phyloP scores from a whole-genome alignment of 2,797 vertebrate genomes.

The Silurus lanzhouensis region DNA sequence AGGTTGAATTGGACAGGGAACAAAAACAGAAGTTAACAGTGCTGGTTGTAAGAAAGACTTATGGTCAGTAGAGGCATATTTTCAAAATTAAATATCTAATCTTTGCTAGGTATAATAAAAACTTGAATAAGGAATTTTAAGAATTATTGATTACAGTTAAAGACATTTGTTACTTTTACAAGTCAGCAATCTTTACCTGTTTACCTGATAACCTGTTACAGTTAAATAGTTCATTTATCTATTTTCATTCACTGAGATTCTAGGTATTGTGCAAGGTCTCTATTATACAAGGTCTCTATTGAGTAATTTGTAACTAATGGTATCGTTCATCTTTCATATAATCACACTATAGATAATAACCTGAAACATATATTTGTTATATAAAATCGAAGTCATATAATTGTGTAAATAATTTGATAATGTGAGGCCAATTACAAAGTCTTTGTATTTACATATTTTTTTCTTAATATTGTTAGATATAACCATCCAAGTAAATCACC shows the following conservation, averaged over 20 bases:
- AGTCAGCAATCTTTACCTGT: too few relatives aligned
- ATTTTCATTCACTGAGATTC: background rate
- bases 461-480: too few relatives aligned
- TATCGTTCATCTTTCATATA: background rate
- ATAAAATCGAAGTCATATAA: background rate
- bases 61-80: slow-evolving; percentile 27
- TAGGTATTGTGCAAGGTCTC: background rate
- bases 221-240: background rate
- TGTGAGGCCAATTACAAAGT: too few relatives aligned
- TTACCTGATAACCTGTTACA: too few relatives aligned
- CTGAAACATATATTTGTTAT: background rate
- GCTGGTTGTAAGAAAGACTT: background rate
- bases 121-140: slow-evolving; percentile 24
- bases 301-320: background rate
- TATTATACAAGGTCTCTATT: background rate
- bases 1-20: slow-evolving; percentile 55
- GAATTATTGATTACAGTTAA: slow-evolving; percentile 26
- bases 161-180: background rate
- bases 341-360: background rate
- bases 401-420: background rate
- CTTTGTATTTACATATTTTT: too few relatives aligned
- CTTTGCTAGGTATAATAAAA: slow-evolving; percentile 6
- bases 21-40: slow-evolving; percentile 23
- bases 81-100: slow-evolving; percentile 22
- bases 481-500: too few relatives aligned